A percentile compares a stretch with the other conserved stretches of the same genome.
phyloP scores from a whole-genome alignment of 1,140 invertebrate genomes.

The Anastrepha ludens region DNA sequence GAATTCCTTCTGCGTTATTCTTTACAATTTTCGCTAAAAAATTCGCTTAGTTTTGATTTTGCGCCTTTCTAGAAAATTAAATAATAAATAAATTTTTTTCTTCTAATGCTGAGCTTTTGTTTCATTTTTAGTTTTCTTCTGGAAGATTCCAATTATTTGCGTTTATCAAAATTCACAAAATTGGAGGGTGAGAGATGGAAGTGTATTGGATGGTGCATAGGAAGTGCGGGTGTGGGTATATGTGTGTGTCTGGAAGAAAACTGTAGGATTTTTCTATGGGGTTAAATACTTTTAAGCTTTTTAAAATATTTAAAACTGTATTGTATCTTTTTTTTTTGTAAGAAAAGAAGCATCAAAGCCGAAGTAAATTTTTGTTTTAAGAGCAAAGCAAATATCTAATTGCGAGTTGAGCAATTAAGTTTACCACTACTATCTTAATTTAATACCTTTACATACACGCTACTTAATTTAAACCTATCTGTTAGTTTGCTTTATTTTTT shows the following conservation, averaged over 20 bases:
- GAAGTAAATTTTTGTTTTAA: not conserved
- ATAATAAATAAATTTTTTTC: not conserved
- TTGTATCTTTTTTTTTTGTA: not conserved
- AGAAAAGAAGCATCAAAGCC: not conserved
- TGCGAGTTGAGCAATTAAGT: slow-evolving; percentile 26
- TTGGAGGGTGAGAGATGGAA: not conserved
- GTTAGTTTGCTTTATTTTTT: not conserved
- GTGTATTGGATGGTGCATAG: not conserved
- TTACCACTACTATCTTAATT: slow-evolving; percentile 5
- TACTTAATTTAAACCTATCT: too few relatives aligned
- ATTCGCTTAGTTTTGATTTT: slow-evolving; percentile 47
- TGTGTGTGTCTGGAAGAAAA: not conserved
- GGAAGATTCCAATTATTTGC: not conserved
- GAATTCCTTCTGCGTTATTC: not conserved
- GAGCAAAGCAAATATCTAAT: slow-evolving; percentile 11
- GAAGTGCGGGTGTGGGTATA: not conserved
- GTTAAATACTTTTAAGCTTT: not conserved
- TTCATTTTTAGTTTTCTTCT: not conserved
- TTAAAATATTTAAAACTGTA: not conserved
- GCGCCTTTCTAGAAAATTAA: slow-evolving; percentile 1
- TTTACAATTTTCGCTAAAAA: slow-evolving; percentile 15
- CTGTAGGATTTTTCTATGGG: not conserved
- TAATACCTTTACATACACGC: not conserved
- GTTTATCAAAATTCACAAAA: not conserved
- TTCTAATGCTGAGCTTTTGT: not conserved